Evolutionary conservation across 2,888 invertebrate species (phyloP), one percentile per base, ranked within the genome.

Genomic region (Fragum sueziense): DNA sequence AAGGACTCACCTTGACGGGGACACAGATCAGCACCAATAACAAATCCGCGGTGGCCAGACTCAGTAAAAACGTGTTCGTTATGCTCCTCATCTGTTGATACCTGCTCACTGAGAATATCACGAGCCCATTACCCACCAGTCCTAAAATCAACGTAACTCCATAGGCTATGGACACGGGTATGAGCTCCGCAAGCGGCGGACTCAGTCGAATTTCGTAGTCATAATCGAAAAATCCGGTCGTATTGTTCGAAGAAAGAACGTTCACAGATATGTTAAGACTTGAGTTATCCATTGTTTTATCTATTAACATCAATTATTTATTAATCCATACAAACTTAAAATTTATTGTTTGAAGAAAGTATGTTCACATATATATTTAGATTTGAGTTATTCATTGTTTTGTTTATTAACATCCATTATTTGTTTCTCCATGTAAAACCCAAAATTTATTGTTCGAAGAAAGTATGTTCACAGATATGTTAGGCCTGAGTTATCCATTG

Each of bases 51-150:
- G 95, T 95, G 9, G 96, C 95, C 73, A 96, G 93, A 86, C 95
- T 95, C 29, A 95, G 95, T 34, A 96, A 93, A 90, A 96, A 95
- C 59, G 95, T 95, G 90, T 96, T 96, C 27, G 96, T 96, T 61
- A 93, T 95, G 85, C 94, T 95, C 90, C 94, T 94, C 95, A 95
- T 95, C 72, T 95, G 91, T 61, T 94, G 91, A 89, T 94, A 95
- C 65, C 94, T 92, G 72, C 93, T 93, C 31, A 95, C 95, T 2
- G 95, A 94, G 88, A 95, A 94, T 78, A 95, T 94, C 79, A 95
- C 95, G 74, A 95, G 91, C 17, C 91, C 85, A 88, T 95, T 95
- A 82, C 96, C 96, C 20, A 94, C 93, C 59, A 95, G 93, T 54
- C 96, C 96, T 41, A 95, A 92, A 72, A 95, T 90, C 86, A 96